Conservation (phyloP, 92 coral and sea anemone genomes). For the Anthopleura xanthogrammica region DNA sequence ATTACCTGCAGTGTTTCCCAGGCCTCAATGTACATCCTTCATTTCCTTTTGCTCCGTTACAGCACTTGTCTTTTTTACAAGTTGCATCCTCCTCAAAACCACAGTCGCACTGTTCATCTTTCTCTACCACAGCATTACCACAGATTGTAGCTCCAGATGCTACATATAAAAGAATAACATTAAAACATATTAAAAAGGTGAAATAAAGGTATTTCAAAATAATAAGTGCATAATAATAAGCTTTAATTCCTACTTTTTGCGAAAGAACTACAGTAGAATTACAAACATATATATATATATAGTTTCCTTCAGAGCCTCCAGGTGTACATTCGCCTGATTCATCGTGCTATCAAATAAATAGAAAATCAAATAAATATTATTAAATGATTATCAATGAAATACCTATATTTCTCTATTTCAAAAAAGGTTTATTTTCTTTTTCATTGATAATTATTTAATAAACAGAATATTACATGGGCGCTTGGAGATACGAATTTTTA, state of each 20-base stretch:
- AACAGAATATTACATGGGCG: too few species aligned
- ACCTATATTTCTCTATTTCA: too few species aligned
- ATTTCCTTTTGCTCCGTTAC: conserved; percentile 18
- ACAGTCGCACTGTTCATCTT: conserved; percentile 74
- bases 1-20: conserved; percentile 63
- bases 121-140: conserved; percentile 87
- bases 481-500: too few species aligned
- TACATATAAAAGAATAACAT: conserved; percentile 4
- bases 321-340: conserved; percentile 49
- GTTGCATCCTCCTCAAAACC: conserved; percentile 54
- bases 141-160: conserved; percentile 79
- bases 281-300: conserved; percentile 43
- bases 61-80: conserved; percentile 51
- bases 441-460: too few species aligned
- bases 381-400: too few species aligned
- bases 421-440: too few species aligned
- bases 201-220: too few species aligned
- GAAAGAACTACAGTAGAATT: too few species aligned
- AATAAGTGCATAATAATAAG: too few species aligned
- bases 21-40: conserved; percentile 42
- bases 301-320: conserved; percentile 69
- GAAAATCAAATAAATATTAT: background rate
- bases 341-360: conserved; percentile 62
- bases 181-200: too few species aligned
- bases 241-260: too few species aligned